Evolutionary conservation across 2,797 vertebrate species (phyloP).

Genomic region (Molossus molossus): DNA sequence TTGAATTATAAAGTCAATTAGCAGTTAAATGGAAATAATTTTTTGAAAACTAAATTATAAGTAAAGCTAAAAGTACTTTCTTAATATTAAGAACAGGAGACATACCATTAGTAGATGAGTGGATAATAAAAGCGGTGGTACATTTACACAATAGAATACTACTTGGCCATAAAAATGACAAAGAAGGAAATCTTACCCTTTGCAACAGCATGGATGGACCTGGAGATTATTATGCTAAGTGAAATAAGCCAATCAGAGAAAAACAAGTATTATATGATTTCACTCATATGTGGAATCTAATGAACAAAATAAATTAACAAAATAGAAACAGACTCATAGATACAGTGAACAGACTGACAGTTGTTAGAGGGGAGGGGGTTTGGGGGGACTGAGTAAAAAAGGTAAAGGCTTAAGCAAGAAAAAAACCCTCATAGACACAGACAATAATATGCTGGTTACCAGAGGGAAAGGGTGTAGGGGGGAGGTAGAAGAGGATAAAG

Average conservation of each 20-base stretch:
- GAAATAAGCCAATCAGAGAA: neutral
- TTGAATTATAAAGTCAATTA: constrained; percentile 16
- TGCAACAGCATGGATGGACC: neutral
- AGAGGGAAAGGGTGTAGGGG: neutral
- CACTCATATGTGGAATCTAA: neutral
- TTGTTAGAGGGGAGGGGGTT: neutral
- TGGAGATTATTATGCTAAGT: neutral
- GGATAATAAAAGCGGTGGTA: neutral
- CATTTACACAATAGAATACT: neutral
- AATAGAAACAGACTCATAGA: neutral
- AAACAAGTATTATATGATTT: neutral
- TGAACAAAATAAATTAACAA: neutral
- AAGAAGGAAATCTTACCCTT: neutral
- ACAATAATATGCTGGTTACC: neutral
- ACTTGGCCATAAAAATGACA: neutral
- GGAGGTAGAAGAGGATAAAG: neutral
- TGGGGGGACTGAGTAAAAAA: neutral
- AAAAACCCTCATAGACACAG: neutral
- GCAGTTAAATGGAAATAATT: constrained; percentile 24
- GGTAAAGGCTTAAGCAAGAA: neutral
- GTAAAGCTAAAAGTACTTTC: neutral
- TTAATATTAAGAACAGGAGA: neutral
- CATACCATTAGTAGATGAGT: neutral
- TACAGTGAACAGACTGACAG: neutral
- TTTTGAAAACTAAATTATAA: constrained; percentile 12